Conservation (phyloP, 2,113 vertebrate genomes). For the Ranitomeya imitator region DNA sequence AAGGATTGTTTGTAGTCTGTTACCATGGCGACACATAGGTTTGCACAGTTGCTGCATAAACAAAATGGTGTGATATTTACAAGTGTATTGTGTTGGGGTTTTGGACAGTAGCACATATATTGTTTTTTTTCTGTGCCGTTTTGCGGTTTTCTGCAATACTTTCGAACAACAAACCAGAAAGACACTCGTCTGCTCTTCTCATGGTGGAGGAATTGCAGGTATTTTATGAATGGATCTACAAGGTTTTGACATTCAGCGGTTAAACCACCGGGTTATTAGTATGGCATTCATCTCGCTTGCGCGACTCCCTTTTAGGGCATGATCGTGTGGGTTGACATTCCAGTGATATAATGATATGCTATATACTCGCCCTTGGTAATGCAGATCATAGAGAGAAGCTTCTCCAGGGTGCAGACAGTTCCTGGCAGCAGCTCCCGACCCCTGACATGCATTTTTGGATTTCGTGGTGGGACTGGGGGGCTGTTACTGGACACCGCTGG, state of each 20-base stretch:
- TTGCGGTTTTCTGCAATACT: background rate
- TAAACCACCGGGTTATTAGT: constrained; percentile 23
- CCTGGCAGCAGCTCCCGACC: constrained; percentile 4
- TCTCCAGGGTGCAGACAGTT: background rate
- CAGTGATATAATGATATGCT: constrained; percentile 21
- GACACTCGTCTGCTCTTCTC: background rate
- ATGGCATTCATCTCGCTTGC: constrained; percentile 24
- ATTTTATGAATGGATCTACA: constrained; percentile 47
- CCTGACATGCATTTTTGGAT: constrained; percentile 18
- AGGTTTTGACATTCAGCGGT: constrained; percentile 20
- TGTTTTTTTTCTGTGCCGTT: background rate
- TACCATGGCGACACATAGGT: background rate
- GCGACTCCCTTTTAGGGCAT: constrained; percentile 42
- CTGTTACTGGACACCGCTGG: background rate
- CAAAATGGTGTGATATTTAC: background rate
- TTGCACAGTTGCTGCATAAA: background rate
- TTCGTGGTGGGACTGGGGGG: background rate
- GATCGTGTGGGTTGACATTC: constrained; percentile 36
- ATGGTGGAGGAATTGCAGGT: background rate
- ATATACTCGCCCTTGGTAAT: constrained; percentile 28
- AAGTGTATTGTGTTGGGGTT: background rate
- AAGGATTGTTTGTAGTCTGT: background rate
- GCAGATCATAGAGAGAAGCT: background rate
- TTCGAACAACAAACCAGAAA: background rate
- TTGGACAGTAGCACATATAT: background rate